These are phyloP conservation scores for Stenoptilia bipunctidactyla DNA, from an alignment of 2,888 invertebrate species.

Conservation along the genomic window DNA sequence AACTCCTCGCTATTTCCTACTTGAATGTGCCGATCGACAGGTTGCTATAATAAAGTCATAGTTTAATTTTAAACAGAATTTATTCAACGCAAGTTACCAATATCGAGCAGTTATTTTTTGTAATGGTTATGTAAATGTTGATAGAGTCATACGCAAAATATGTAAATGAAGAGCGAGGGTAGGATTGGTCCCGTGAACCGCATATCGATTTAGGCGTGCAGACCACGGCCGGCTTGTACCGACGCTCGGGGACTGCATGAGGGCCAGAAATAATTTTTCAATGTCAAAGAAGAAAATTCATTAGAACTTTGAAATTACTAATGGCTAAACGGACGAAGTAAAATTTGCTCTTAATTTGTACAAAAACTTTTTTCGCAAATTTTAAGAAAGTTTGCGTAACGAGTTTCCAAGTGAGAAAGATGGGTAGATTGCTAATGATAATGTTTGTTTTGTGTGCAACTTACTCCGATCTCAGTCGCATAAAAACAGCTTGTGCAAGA, in stretches of 20 bases:
- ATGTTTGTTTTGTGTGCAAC: conserved; percentile 36
- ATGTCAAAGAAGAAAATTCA: conserved; percentile 69
- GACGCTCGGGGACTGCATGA: conserved; percentile 19
- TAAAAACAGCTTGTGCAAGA: too few species aligned
- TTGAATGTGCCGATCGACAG: conserved; percentile 26
- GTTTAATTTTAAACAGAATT: neutral
- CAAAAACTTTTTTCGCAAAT: conserved; percentile 60
- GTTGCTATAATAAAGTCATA: neutral
- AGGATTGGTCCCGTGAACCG: conserved; percentile 26
- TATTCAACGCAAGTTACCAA: neutral
- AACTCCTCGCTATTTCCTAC: conserved; percentile 29
- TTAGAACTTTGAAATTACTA: conserved; percentile 70
- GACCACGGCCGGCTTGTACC: conserved; percentile 29
- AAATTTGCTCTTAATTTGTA: conserved; percentile 70
- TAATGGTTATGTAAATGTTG: conserved; percentile 2
- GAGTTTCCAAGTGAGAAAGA: conserved; percentile 63
- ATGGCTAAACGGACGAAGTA: conserved; percentile 67
- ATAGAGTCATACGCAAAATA: conserved; percentile 12
- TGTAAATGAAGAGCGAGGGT: conserved; percentile 20
- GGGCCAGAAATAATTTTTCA: conserved; percentile 66
- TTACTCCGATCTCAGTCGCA: neutral
- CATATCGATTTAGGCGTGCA: conserved; percentile 35
- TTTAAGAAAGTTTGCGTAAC: conserved; percentile 58
- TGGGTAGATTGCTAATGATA: conserved; percentile 58
- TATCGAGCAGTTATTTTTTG: neutral